Base-by-base conservation (phyloP, 2,888 invertebrate species). In the Torymus texanus region DNA sequence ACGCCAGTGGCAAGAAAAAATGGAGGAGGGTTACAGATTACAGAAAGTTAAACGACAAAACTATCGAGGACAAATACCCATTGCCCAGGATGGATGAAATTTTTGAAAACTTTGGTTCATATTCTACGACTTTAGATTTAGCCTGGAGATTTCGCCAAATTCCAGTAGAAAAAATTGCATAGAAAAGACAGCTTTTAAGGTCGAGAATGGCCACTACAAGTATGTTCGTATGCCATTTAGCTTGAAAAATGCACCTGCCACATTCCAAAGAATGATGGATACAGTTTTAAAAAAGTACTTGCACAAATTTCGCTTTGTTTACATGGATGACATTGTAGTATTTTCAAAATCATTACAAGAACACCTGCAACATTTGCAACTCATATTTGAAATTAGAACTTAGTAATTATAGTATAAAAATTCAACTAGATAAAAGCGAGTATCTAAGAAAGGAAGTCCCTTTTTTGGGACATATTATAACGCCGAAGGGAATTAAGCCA, bases 301-400 rank as follows among this genome's bases (percentile, higher is more conserved):
- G n/a, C 41, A 50, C 50, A n/a, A 13, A 14, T 29, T 41, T n/a
- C 14, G 29, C 2, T 70, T 70, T 12, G 59, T 70, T 10, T 70
- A 58, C 16, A 70, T 70, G 41, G 70, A 70, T 18, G 70, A 29
- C 50, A 58, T 58, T 16, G 59, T 70, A 4, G 18, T 70, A n/a
- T 56, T 41, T 50, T 24, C 29, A 14, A 56, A 24, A 24, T 56
- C 29, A 21, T 21, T 70, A 21, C 58, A 70, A 11, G 29, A 56
- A 41, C 70, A 70, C 29, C 8, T 50, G 5, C n/a, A 58, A 58
- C 24, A 70, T 5, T 29, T 70, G 51, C 4, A 56, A 58, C 16
- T 41, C 4, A 16, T 58, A 13, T 70, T 70, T 4, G 16, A 59
- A 14, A n/a, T n/a, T n/a, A n/a, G 59, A 41, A 29, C 18, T 70